Evolutionary conservation across 92 coral and sea anemone species (phyloP), one percentile per base, ranked within the genome.

Genomic region (Micromussa lordhowensis): DNA sequence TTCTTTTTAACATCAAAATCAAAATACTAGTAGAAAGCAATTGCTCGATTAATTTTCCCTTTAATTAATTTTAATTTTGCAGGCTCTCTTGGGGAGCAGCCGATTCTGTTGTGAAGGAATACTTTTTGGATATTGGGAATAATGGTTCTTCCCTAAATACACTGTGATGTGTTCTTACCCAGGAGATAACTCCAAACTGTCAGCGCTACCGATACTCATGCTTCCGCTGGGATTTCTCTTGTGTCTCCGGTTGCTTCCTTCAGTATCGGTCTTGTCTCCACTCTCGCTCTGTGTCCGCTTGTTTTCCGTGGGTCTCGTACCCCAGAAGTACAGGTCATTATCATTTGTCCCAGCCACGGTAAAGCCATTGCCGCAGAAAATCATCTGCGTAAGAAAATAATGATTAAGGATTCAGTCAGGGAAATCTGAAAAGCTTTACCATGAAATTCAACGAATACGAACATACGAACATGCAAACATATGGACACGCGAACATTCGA

Each of bases 321-420:
- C 99, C 98, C 99, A 97, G 94, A 96, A 97, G 82, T 86, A 97
- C 66, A 97, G 74, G 24, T 98, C 96, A 89, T 97, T 96, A 53
- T 94, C 98, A 51, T 94, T 95, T 12, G 99, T 97, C 51, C 98
- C 98, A 16, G 98, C 97, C 83, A 97, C 76, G 7, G 98, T 97
- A 82, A 96, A 97, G 18, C 94, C 88, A 78, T 97, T 87, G 48
- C 99, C 99, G 77, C 99, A 95, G 59, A 94, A 93, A 88, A 97
- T 88, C 98, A 95, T 96, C 99, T 97, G 85, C 31, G 79, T 77
- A 32, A 22, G 57, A 68, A 29, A 30, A 58, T 8, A 55, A 24
- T 4, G 5, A 66, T 7, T 19, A 17, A 44, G 77, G 51, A 44
- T 44, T 13, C 19, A 49, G n/a, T 4, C 22, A 40, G 7, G 18